Percentiles rank a stretch among this genome's conserved stretches.
phyloP scores from a whole-genome alignment of 1,140 invertebrate species.

The Marisa cornuarietis region DNA sequence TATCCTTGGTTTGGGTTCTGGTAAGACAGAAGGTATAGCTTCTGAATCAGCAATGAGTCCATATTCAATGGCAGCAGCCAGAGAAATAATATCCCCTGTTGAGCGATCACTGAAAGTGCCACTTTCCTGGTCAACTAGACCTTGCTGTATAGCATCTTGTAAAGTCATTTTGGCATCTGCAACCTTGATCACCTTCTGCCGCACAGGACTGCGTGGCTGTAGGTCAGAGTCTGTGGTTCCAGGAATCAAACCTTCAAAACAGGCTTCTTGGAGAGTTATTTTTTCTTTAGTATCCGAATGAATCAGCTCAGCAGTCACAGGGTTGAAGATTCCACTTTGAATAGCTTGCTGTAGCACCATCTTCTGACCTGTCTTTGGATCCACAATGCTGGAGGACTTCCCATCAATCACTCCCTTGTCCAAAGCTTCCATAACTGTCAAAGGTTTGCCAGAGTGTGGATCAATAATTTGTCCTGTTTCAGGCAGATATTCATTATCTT shows the following conservation, averaged over 20 bases:
- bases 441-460: slow-evolving; percentile 67
- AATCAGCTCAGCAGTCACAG: slow-evolving; percentile 77
- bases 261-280: slow-evolving; percentile 56
- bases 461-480: slow-evolving; percentile 74
- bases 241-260: slow-evolving; percentile 54
- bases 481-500: slow-evolving; percentile 35
- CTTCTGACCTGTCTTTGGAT: slow-evolving; percentile 66
- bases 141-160: slow-evolving; percentile 61
- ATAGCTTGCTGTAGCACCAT: slow-evolving; percentile 86
- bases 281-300: slow-evolving; percentile 49
- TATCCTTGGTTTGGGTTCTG: slow-evolving; percentile 14
- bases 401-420: slow-evolving; percentile 50
- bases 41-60: slow-evolving; percentile 45
- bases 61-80: slow-evolving; percentile 84
- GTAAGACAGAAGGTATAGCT: slow-evolving; percentile 1
- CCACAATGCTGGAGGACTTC: slow-evolving; percentile 47
- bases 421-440: slow-evolving; percentile 56
- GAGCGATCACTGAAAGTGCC: slow-evolving; percentile 80
- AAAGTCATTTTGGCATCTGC: slow-evolving; percentile 28
- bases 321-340: slow-evolving; percentile 84
- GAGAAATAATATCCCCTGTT: slow-evolving; percentile 78
- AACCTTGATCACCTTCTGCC: slow-evolving; percentile 13
- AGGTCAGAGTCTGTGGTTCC: slow-evolving; percentile 23
- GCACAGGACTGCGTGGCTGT: slow-evolving; percentile 10
- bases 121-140: slow-evolving; percentile 80